A percentile compares a stretch with the other conserved stretches of the same genome.
Conservation (phyloP, 2,888 invertebrate species). For the Teleogryllus oceanicus region DNA sequence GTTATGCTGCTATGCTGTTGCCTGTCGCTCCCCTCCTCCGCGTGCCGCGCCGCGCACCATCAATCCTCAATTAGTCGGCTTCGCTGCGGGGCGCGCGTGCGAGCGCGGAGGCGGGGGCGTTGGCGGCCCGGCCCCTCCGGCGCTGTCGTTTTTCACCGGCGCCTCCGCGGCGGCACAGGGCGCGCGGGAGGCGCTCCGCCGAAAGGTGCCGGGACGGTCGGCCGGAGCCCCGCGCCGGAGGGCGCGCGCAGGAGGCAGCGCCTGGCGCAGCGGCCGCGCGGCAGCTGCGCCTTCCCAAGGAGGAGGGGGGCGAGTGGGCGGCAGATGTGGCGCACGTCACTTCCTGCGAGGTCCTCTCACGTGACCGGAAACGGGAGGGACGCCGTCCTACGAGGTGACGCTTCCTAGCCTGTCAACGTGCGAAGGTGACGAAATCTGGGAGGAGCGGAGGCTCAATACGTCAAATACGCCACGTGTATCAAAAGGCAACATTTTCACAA, state of each 20-base stretch:
- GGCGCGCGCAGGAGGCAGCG: conserved; percentile 21
- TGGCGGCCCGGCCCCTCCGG: background rate
- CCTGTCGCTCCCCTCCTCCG: too few species aligned
- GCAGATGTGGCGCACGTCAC: background rate
- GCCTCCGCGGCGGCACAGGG: conserved; percentile 25
- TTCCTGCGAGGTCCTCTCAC: background rate
- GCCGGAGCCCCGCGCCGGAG: conserved; percentile 11
- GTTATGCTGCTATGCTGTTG: too few species aligned
- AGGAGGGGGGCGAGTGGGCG: conserved; percentile 46
- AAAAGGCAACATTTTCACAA: background rate
- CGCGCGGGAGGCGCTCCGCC: conserved; percentile 23
- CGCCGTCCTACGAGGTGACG: background rate
- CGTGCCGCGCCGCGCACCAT: background rate
- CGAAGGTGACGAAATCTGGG: background rate
- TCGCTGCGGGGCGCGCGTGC: background rate
- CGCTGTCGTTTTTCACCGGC: background rate
- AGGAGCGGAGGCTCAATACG: background rate
- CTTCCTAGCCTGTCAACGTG: background rate
- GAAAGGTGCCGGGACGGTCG: too few species aligned
- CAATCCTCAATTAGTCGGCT: background rate
- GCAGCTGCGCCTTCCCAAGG: conserved; percentile 39
- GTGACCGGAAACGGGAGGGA: conserved; percentile 23
- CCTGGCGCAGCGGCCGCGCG: conserved; percentile 26
- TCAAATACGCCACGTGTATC: background rate
- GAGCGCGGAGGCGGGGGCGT: background rate